Evolutionary conservation across 2,113 vertebrate genomes (phyloP).

Genomic region (Manacus vitellinus): DNA sequence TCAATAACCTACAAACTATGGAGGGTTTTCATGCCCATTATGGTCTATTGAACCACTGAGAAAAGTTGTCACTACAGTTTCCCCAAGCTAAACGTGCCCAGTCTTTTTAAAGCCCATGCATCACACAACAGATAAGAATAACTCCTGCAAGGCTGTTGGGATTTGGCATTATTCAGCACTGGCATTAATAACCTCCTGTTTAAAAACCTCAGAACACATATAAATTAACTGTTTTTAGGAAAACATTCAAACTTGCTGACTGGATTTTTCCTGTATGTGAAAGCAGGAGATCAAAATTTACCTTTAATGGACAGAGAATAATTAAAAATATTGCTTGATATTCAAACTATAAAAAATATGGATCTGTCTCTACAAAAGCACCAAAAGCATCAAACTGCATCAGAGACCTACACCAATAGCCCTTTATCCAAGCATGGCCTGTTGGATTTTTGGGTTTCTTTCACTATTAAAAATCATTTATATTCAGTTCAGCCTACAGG

Average conservation of each 20-base stretch:
- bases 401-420: not conserved
- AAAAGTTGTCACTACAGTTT: not conserved
- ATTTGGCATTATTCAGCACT: not conserved
- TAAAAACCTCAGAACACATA: not conserved
- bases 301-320: not conserved
- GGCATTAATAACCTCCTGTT: not conserved
- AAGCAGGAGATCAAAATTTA: not conserved
- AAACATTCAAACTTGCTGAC: not conserved
- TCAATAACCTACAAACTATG: slow-evolving; percentile 22
- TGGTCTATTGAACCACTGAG: not conserved
- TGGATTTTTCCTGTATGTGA: not conserved
- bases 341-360: not conserved
- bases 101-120: not conserved
- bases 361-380: not conserved
- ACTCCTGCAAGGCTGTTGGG: not conserved
- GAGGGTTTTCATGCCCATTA: not conserved
- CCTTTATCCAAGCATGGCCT: not conserved
- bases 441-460: not conserved
- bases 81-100: not conserved
- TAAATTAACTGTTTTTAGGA: not conserved
- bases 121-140: not conserved
- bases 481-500: not conserved
- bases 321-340: not conserved
- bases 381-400: not conserved
- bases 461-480: not conserved